phyloP scores from a whole-genome alignment of 2,797 vertebrate species.

The Rhodeus uyekii region DNA sequence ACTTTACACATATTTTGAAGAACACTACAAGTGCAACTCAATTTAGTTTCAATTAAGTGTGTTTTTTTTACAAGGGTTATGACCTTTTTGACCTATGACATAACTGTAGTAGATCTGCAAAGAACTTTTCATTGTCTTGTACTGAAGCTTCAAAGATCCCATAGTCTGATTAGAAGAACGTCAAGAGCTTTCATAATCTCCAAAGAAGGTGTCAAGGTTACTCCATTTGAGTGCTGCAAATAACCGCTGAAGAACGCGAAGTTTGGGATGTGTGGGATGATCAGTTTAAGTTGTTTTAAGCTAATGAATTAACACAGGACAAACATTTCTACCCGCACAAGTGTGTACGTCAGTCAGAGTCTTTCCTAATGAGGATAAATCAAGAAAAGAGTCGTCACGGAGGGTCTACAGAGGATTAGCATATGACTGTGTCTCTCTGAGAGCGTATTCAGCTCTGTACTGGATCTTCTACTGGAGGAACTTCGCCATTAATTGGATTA shows the following conservation, averaged over 20 bases:
- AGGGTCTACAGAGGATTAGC: constrained; percentile 13
- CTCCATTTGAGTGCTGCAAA: background rate
- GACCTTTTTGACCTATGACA: background rate
- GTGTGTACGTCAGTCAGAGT: constrained; percentile 8
- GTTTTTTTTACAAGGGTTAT: background rate
- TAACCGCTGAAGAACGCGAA: background rate
- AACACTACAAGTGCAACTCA: background rate
- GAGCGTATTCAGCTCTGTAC: background rate
- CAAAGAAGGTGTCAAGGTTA: background rate
- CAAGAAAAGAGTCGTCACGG: constrained; percentile 17
- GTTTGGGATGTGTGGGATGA: background rate
- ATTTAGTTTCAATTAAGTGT: background rate
- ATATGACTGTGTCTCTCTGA: background rate
- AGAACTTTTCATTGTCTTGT: background rate
- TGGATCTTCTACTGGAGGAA: background rate
- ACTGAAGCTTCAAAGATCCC: background rate
- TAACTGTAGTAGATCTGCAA: background rate
- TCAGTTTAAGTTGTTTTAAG: background rate
- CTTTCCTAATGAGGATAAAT: constrained; percentile 25
- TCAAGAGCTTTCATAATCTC: background rate
- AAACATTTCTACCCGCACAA: background rate
- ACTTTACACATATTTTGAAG: too few relatives aligned
- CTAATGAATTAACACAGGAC: background rate
- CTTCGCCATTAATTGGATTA: constrained; percentile 19
- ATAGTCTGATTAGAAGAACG: background rate